phyloP scores from a whole-genome alignment of 2,888 invertebrate species.

The Ariolimax columbianus region DNA sequence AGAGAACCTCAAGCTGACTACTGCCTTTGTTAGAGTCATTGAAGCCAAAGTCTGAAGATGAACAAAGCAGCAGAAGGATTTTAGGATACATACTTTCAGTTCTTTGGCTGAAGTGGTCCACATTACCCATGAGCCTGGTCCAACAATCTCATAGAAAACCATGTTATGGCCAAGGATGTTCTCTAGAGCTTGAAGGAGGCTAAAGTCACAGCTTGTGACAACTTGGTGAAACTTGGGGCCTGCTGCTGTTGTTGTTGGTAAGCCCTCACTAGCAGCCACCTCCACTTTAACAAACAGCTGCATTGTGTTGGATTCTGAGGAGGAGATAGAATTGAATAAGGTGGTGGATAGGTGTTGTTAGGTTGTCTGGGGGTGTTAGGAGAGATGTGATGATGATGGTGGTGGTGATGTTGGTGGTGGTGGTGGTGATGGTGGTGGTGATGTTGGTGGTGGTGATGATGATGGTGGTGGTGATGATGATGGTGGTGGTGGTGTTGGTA shows the following conservation, averaged over 20 bases:
- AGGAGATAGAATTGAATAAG: background rate
- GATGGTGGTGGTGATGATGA: background rate
- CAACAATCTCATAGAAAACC: slow-evolving; percentile 26
- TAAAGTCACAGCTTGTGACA: slow-evolving; percentile 18
- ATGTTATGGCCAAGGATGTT: slow-evolving; percentile 18
- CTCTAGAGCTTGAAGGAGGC: slow-evolving; percentile 27
- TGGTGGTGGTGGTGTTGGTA: too few species aligned
- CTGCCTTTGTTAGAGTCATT: too few species aligned
- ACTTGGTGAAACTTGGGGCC: slow-evolving; percentile 25
- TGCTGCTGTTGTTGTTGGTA: background rate
- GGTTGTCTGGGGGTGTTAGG: too few species aligned
- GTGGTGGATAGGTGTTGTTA: too few species aligned
- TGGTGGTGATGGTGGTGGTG: background rate
- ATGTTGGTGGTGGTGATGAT: background rate
- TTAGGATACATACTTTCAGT: slow-evolving; percentile 47
- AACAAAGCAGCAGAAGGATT: background rate
- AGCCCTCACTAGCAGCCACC: background rate
- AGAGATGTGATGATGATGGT: background rate
- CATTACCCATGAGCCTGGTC: slow-evolving; percentile 28
- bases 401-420: background rate
- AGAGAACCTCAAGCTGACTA: too few species aligned
- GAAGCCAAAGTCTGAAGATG: too few species aligned
- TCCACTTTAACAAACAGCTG: slow-evolving; percentile 36
- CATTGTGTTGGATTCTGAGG: slow-evolving; percentile 18
- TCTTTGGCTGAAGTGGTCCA: slow-evolving; percentile 38